A percentile compares a stretch with the other conserved stretches of the same genome.
phyloP scores from a whole-genome alignment of 2,888 invertebrate genomes.

The Andrena chrysosceles region DNA sequence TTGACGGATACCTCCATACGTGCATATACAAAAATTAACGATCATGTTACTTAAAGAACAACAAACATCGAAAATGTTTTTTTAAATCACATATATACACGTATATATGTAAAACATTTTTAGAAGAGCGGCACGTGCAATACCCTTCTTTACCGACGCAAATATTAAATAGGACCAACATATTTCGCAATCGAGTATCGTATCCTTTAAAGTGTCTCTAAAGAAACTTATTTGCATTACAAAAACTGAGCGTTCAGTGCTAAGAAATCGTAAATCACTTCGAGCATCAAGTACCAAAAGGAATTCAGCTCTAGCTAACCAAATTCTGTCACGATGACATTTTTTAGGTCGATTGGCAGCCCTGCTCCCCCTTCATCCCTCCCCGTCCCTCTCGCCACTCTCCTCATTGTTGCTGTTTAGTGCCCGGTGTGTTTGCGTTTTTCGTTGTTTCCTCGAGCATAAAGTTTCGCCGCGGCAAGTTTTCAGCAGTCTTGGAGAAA shows the following conservation, averaged over 20 bases:
- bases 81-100: neutral
- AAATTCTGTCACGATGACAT: constrained; percentile 54
- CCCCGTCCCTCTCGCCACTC: neutral
- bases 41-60: neutral
- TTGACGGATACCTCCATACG: neutral
- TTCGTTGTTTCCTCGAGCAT: constrained; percentile 58
- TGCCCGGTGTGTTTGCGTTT: constrained; percentile 74
- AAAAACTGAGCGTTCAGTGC: neutral
- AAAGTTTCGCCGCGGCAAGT: constrained; percentile 33
- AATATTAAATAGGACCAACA: neutral
- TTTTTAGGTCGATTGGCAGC: constrained; percentile 54
- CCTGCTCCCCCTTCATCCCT: constrained; percentile 56
- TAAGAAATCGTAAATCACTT: neutral
- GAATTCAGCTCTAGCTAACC: constrained; percentile 24
- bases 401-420: constrained; percentile 71
- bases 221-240: neutral
- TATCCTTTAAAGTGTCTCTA: too few relatives aligned
- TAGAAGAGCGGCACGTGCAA: neutral
- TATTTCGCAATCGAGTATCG: neutral
- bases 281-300: neutral
- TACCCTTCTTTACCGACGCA: neutral
- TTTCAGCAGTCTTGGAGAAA: constrained; percentile 17
- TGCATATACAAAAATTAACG: neutral
- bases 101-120: constrained; percentile 1
- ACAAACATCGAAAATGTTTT: neutral